phyloP scores from a whole-genome alignment of 2,797 vertebrate species.

The Anas flavirostris region DNA sequence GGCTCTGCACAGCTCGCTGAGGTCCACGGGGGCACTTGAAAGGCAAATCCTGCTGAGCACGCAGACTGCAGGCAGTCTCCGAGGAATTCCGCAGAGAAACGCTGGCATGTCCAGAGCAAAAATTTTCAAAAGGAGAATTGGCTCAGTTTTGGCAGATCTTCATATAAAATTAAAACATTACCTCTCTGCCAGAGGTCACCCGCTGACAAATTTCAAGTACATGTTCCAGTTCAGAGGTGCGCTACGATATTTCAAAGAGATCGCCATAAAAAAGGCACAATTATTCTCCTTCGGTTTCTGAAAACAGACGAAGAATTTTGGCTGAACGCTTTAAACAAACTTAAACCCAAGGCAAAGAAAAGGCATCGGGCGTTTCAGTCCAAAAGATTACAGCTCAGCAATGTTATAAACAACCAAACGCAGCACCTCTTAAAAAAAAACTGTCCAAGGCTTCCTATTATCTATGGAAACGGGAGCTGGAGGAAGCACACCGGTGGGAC shows the following conservation, averaged over 20 bases:
- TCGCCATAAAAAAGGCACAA: background rate
- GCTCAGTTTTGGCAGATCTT: background rate
- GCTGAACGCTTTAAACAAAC: conserved; percentile 17
- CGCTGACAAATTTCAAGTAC: background rate
- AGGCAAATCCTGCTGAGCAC: background rate
- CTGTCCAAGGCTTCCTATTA: background rate
- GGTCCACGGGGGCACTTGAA: background rate
- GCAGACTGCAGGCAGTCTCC: background rate
- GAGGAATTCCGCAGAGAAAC: background rate
- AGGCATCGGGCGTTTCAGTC: background rate
- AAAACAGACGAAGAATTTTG: conserved; percentile 5
- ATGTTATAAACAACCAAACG: background rate
- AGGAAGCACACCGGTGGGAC: background rate
- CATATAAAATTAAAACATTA: background rate
- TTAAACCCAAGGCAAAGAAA: background rate
- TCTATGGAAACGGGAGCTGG: background rate
- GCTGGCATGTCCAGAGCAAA: background rate
- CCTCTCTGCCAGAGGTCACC: background rate
- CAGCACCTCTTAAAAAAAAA: background rate
- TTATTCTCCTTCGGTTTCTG: background rate
- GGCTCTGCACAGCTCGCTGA: background rate
- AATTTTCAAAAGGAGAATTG: background rate
- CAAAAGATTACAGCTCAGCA: background rate
- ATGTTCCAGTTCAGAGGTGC: background rate
- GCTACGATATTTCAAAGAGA: background rate